Percentiles rank a stretch among this genome's conserved stretches.
Evolutionary conservation across 2,797 vertebrate genomes (phyloP).

Genomic region (Oceanodroma leucorhoa): DNA sequence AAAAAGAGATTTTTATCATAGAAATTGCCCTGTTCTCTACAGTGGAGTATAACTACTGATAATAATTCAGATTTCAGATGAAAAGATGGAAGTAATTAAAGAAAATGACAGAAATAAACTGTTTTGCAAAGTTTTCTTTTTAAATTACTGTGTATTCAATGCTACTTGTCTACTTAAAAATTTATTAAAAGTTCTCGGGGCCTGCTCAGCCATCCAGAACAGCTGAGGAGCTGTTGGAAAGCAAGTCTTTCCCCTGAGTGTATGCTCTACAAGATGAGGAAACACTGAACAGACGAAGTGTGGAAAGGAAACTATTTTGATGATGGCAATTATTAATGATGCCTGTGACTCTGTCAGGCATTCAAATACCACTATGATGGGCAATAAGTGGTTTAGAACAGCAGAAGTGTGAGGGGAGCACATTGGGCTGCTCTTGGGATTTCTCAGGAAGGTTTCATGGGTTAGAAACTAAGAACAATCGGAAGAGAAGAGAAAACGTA

Average conservation of each 20-base stretch:
- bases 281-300: neutral
- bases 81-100: neutral
- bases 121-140: neutral
- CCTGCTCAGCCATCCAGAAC: neutral
- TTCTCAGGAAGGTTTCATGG: neutral
- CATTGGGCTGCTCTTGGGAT: neutral
- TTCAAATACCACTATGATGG: neutral
- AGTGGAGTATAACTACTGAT: neutral
- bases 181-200: neutral
- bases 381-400: neutral
- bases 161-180: neutral
- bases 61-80: neutral
- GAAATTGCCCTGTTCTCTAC: neutral
- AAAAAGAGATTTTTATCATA: neutral
- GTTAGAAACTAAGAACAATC: neutral
- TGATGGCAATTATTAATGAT: constrained; percentile 14
- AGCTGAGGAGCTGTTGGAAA: neutral
- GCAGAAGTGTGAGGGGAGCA: neutral
- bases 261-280: neutral
- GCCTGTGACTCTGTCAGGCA: neutral
- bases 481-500: neutral
- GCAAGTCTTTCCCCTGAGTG: neutral
- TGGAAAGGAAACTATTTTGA: constrained; percentile 44
- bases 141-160: neutral
- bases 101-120: neutral